Base-by-base conservation (phyloP, 2,113 vertebrate species). In the Zingel zingel region DNA sequence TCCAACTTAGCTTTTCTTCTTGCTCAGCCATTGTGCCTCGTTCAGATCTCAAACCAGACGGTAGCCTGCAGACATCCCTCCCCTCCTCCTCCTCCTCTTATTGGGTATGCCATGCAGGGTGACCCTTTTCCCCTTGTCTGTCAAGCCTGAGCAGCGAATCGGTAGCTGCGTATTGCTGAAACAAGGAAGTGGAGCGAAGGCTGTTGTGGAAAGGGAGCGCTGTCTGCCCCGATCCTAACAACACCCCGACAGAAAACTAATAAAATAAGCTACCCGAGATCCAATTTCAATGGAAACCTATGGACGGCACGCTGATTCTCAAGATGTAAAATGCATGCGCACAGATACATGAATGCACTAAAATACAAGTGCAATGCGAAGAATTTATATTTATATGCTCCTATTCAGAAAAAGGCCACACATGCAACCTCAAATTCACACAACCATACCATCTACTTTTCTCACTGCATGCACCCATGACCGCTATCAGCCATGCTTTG, bases 401-500 rank as follows among this genome's bases (percentile, higher is more conserved):
- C 57, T 63, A 48, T 86, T 85, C 66, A 79, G 72, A 67, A 78
- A 74, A 79, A 77, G 59, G 65, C 68, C 75, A 47, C 64, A 79
- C 79, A 81, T 67, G 66, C 77, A 87, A 75, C 73, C 86, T 79
- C 68, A 88, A 89, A 91, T 90, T 87, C 81, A 90, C 88, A 66
- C 73, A 77, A 79, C 79, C 82, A 73, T 77, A 58, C 82, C 78
- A 76, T 91, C 81, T 84, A 82, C 90, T 86, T 90, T 88, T 73
- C 85, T 86, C 83, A 58, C 91, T 77, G 79, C 89, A 87, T 82
- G 65, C 91, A 86, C 88, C 93, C 87, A 69, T 93, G 93, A 94
- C 93, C 86, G 71, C 93, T 93, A 92, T 94, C 92, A 92, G 92
- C 90, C 90, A 64, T 88, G 91, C 94, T 95, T 94, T 95, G 93